Evolutionary conservation across 2,888 invertebrate species (phyloP).

Genomic region (Pterostichus madidus): DNA sequence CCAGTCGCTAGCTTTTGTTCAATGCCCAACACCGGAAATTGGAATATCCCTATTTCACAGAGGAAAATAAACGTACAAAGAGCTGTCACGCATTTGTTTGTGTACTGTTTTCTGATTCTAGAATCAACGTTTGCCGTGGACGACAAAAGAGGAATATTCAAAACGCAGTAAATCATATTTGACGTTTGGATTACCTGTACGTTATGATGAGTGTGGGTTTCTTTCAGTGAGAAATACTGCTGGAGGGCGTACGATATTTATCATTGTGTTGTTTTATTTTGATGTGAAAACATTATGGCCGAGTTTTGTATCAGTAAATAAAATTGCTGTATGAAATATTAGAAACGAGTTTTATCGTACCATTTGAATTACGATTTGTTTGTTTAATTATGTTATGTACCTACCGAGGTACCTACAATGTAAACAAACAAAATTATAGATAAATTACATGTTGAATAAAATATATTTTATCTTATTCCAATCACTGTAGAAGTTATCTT

Average conservation of each 20-base stretch:
- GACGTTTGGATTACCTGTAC: slow-evolving; percentile 32
- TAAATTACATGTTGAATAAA: too few relatives aligned
- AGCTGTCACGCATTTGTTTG: slow-evolving; percentile 10
- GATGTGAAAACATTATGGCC: too few relatives aligned
- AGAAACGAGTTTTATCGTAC: too few relatives aligned
- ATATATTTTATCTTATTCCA: too few relatives aligned
- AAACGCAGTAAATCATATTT: slow-evolving; percentile 36
- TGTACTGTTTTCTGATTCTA: slow-evolving; percentile 6
- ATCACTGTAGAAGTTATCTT: too few relatives aligned
- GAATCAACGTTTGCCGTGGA: slow-evolving; percentile 19
- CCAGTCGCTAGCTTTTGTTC: slow-evolving; percentile 25
- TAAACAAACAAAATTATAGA: too few relatives aligned
- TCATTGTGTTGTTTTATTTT: not conserved
- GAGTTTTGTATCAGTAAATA: too few relatives aligned
- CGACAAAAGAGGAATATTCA: slow-evolving; percentile 37
- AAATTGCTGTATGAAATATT: too few relatives aligned
- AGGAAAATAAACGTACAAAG: slow-evolving; percentile 23
- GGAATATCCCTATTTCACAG: slow-evolving; percentile 33
- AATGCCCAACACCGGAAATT: slow-evolving; percentile 1
- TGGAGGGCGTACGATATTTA: not conserved
- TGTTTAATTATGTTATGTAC: too few relatives aligned
- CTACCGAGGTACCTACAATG: too few relatives aligned
- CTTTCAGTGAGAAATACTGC: not conserved
- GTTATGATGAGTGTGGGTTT: not conserved
- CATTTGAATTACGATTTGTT: too few relatives aligned